Base-by-base conservation (phyloP, 1,140 invertebrate genomes). In the Acromyrmex echinatior region DNA sequence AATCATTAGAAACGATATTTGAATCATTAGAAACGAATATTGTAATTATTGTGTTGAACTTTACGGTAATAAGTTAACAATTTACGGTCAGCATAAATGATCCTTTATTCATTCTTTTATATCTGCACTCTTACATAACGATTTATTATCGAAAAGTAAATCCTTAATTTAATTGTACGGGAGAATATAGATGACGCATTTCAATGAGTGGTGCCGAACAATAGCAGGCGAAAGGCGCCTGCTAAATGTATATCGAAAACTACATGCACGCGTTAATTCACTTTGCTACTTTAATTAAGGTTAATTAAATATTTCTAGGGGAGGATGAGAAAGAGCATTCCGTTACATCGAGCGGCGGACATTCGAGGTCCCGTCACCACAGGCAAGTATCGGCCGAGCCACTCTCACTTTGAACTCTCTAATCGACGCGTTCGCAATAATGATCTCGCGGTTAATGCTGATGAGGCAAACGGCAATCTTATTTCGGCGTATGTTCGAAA, bases 391-490 rank as follows among this genome's bases (percentile, higher is more conserved):
- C 56, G 70, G 25, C 35, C 56, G 56, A 58, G 21, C 79, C 79
- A 81, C 45, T 45, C 80, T 74, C 80, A 39, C 80, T 84, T 84
- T 84, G 80, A 84, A 5, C 70, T 12, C 25, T 9, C 39, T 74
- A 84, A 84, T 84, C 80, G 56, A 84, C 31, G 80, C 70, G 45
- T 62, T 84, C 70, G 31, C 73, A 74, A 39, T 74, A 84, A 84
- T 76, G 80, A 84, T 74, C 39, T 45, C 56, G 80, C 16, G 80
- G 70, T 84, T 84, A 62, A 84, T 58, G n/a, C 16, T 84, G 76
- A 84, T 84, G 56, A 39, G 68, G 35, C 39, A 76, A 21, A 49
- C 49, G 66, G 28, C 31, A 21, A 82, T 45, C 56, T 84, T 82
- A 82, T 74, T 74, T 74, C 25, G 49, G 12, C 18, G 7, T 56